Base-by-base conservation (phyloP, 2,113 vertebrate species). In the Cercocebus atys region DNA sequence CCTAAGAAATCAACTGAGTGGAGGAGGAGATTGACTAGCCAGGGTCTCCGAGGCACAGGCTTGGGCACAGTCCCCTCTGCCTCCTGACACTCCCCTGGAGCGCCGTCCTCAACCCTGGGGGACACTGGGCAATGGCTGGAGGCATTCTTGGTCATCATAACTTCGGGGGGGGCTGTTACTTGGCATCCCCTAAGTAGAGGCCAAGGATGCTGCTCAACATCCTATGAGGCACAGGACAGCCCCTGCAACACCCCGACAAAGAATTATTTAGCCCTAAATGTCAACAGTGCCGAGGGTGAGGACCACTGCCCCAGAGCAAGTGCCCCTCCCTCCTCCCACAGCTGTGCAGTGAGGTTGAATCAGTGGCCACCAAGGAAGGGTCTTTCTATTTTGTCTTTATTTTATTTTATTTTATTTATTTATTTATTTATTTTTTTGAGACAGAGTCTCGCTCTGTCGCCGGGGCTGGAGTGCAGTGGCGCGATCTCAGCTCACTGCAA, bases 211-310 rank as follows among this genome's bases (percentile, higher is more conserved):
- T 35, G 30, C 30, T 17, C 1, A 25, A 5, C 52, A 8, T 25
- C 50, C 6, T 27, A 14, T 9, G 50, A 3, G 8, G 25, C 45
- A 17, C 11, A 32, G 23, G 38, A 32, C 0, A 1, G 55, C 43
- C 25, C 32, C 73, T 0, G 0, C 57, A 8, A 25, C 22, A 3
- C 20, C 45, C 66, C n/a, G 0, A 0, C 55, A 12, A 11, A 52
- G 47, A 10, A 0, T 8, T 8, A 16, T 27, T 30, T n/a, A 9
- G 35, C 47, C 35, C 73, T 3, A 8, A 25, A 8, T 45, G 57
- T 27, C 27, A 30, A 3, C 38, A 11, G 47, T 3, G 22, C 85
- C 0, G 6, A 85, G 40, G 50, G 13, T 8, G 72, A 64, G 50
- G 25, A 35, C 1, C 43, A 3, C 72, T 3, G 0, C 75, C 27